Conservation (phyloP, 2,888 invertebrate species). For the Philonicus albiceps region DNA sequence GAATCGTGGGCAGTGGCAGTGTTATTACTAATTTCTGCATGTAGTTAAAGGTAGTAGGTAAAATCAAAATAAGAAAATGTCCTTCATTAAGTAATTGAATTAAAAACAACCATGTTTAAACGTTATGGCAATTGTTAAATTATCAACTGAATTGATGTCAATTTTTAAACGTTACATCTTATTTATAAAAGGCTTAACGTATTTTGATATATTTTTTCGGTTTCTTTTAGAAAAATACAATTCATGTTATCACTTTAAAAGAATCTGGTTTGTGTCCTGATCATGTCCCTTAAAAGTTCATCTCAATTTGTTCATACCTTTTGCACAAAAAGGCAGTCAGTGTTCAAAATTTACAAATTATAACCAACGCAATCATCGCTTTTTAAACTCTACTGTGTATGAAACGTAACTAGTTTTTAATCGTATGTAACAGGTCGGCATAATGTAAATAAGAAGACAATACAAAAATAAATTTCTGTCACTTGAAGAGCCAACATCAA, state of each 20-base stretch:
- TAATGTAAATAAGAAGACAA: slow-evolving; percentile 73
- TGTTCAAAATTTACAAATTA: background rate
- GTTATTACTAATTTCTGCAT: background rate
- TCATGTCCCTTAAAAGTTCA: background rate
- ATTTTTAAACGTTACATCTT: background rate
- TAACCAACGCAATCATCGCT: background rate
- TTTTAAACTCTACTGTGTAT: background rate
- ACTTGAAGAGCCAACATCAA: slow-evolving; percentile 84
- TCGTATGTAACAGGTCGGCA: slow-evolving; percentile 70
- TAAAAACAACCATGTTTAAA: background rate
- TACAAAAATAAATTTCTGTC: slow-evolving; percentile 63
- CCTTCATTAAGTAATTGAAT: background rate
- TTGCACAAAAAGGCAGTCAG: background rate
- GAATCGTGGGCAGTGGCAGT: background rate
- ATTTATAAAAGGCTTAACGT: background rate
- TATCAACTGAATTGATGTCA: background rate
- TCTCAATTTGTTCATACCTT: background rate
- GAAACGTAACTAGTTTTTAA: slow-evolving; percentile 51
- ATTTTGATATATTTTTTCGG: background rate
- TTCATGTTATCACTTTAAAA: background rate
- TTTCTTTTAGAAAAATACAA: background rate
- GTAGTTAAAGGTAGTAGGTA: no score
- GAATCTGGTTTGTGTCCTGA: background rate
- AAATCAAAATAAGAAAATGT: no score
- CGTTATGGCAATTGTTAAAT: background rate